Evolutionary conservation across 1,140 invertebrate species (phyloP).

Genomic region (Teleopsis dalmanni): DNA sequence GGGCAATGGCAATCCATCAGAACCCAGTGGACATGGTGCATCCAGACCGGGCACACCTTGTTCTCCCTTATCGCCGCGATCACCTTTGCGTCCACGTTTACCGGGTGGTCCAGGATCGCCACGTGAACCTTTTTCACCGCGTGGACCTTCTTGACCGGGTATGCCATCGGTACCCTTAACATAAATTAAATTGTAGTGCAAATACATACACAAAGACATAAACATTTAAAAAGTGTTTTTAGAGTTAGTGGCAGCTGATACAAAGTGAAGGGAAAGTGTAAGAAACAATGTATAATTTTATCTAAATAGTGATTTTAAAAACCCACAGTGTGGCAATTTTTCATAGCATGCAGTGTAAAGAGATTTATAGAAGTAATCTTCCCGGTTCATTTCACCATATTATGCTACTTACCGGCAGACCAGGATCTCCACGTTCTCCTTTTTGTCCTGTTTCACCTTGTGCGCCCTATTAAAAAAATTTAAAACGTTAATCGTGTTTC

Average conservation of each 20-base stretch:
- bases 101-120: slow-evolving; percentile 79
- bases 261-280: slow-evolving; percentile 5
- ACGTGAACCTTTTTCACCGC: slow-evolving; percentile 77
- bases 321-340: slow-evolving; percentile 52
- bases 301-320: neutral
- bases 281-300: neutral
- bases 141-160: slow-evolving; percentile 75
- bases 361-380: neutral
- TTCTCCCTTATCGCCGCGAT: slow-evolving; percentile 86
- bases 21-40: slow-evolving; percentile 90
- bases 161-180: slow-evolving; percentile 83
- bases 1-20: slow-evolving; percentile 85
- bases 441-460: slow-evolving; percentile 84
- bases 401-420: slow-evolving; percentile 76
- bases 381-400: neutral
- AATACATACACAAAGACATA: neutral
- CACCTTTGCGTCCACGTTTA: slow-evolving; percentile 83
- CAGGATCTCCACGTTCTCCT: slow-evolving; percentile 84
- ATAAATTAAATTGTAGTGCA: neutral
- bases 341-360: slow-evolving; percentile 45
- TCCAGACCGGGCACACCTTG: slow-evolving; percentile 88
- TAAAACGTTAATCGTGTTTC: neutral
- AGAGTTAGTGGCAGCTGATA: no score
- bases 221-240: no score
- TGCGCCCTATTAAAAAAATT: slow-evolving; percentile 58